Base-by-base conservation (phyloP, 1,140 invertebrate genomes). In the Radopholus similis region DNA sequence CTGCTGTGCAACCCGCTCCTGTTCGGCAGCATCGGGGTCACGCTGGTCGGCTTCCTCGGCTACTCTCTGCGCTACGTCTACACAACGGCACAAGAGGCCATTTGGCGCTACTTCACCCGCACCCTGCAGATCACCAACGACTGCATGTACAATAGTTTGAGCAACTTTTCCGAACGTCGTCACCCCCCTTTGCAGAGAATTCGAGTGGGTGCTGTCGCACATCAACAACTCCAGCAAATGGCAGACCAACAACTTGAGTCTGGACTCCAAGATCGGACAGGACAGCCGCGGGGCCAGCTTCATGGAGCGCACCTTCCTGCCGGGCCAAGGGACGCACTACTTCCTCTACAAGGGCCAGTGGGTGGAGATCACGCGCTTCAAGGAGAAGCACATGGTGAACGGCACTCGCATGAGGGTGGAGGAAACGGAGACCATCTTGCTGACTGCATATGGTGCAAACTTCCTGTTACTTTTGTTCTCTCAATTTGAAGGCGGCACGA, bases 401-500 rank as follows among this genome's bases (percentile, higher is more conserved):
- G n/a, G 35, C 32, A 60, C 74, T 30, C 72, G 76, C 1, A 23
- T 60, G 37, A 40, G 77, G 13, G 71, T 60, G 63, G 80, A 35
- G 77, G 80, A 57, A 80, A 74, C 9, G 75, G 80, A n/a, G 80
- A 75, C n/a, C 49, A 80, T 26, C 77, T 72, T 3, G 77, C 75
- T 51, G 34, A 77, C 11, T 75, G 77, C 6, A 69, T 9, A 5
- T 30, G 15, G 47, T 6, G 21, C 6, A 62, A 5, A 23, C 6
- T 21, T n/a, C n/a, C n/a, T n/a, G n/a, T n/a, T n/a, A n/a, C n/a
- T n/a, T n/a, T n/a, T n/a, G n/a, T n/a, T n/a, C 11, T 11, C 37
- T 64, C 13, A 60, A 37, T 64, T 6, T 26, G 9, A 64, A 72
- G 42, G 57, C 11, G 4, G 4, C 11, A 49, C 30, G 58, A 32